Conservation (phyloP, 2,113 vertebrate genomes). For the Thunnus maccoyii region DNA sequence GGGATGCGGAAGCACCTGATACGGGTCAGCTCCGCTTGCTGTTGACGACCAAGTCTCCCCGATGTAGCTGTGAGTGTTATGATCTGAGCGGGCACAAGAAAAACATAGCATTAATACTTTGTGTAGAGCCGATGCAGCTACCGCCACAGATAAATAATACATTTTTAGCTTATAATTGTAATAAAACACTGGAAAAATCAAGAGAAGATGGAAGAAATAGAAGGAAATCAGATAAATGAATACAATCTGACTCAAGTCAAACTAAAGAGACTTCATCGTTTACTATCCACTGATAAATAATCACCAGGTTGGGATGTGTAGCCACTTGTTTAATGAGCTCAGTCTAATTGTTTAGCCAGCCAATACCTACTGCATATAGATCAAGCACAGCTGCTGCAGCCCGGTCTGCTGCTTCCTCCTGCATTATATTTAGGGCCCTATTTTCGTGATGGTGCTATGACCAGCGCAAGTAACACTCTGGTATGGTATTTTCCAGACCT, state of each 20-base stretch:
- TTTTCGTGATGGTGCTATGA: no score
- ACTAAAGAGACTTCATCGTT: slow-evolving; percentile 14
- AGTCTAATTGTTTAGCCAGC: slow-evolving; percentile 51
- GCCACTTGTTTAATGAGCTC: slow-evolving; percentile 58
- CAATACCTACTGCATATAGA: slow-evolving; percentile 46
- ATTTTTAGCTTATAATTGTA: not conserved
- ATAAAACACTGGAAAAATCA: no score
- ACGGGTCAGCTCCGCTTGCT: slow-evolving; percentile 50
- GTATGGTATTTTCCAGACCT: no score
- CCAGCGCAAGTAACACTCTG: no score
- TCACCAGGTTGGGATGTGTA: slow-evolving; percentile 21
- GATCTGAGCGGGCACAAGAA: slow-evolving; percentile 40
- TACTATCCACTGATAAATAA: slow-evolving; percentile 30
- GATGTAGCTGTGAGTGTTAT: slow-evolving; percentile 54
- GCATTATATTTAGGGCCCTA: not conserved
- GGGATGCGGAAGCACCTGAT: slow-evolving; percentile 48
- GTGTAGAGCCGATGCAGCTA: not conserved
- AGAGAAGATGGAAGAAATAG: no score
- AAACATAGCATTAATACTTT: not conserved
- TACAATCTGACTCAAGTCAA: not conserved
- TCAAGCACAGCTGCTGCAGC: slow-evolving; percentile 39
- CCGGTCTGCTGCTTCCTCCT: not conserved
- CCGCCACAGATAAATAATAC: not conserved
- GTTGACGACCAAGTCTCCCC: slow-evolving; percentile 67
- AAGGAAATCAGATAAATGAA: no score